phyloP scores from a whole-genome alignment of 2,888 invertebrate genomes.

The Saturnia pavonia region DNA sequence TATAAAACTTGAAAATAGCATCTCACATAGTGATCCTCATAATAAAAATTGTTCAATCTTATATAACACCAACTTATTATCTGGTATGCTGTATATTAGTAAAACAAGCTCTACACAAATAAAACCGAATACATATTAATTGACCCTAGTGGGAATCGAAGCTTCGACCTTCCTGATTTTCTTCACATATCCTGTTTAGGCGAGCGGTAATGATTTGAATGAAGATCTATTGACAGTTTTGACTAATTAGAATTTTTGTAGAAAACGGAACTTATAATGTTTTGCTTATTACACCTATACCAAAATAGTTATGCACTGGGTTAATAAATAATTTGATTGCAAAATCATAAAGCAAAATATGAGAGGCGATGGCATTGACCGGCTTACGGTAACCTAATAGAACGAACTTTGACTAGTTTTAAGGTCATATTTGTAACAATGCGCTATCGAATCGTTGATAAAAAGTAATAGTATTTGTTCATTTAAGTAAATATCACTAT shows the following conservation, averaged over 20 bases:
- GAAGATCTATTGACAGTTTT: neutral
- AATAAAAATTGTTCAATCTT: too few relatives aligned
- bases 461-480: neutral
- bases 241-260: neutral
- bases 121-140: too few relatives aligned
- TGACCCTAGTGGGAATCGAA: neutral
- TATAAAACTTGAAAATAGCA: too few relatives aligned
- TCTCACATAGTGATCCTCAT: too few relatives aligned
- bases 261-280: neutral
- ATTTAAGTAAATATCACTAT: neutral
- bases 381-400: constrained; percentile 25
- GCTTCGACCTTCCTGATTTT: neutral
- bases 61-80: too few relatives aligned
- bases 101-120: too few relatives aligned
- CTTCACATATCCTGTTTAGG: too few relatives aligned
- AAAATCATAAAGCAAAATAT: neutral
- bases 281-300: neutral
- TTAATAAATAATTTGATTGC: constrained; percentile 3
- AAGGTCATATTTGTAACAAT: constrained; percentile 24
- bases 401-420: constrained; percentile 9
- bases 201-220: neutral
- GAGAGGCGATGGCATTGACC: constrained; percentile 25
- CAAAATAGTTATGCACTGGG: neutral
- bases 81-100: too few relatives aligned
- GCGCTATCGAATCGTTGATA: constrained; percentile 7